These are phyloP conservation scores for Ascidia mentula DNA, from an alignment of 23 tunicate genomes.

Conservation along the genomic window DNA sequence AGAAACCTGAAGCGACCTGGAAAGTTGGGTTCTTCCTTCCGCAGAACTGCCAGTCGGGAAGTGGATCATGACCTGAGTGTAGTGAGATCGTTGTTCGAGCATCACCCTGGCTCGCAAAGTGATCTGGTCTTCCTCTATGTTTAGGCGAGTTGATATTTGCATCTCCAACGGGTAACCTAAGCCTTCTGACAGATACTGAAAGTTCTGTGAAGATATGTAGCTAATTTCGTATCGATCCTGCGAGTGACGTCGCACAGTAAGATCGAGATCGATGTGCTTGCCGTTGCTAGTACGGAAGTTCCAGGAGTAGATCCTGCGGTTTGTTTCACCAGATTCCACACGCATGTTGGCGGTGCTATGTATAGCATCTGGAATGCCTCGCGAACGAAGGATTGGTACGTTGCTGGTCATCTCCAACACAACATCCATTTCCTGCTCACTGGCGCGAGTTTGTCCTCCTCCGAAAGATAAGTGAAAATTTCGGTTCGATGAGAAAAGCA, in stretches of 20 bases:
- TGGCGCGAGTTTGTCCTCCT: constrained; percentile 10
- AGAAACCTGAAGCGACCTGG: constrained; percentile 9
- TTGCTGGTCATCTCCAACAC: constrained; percentile 9
- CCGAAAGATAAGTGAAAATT: not conserved
- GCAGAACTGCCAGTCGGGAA: not conserved
- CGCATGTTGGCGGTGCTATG: not conserved
- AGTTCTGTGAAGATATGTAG: constrained; percentile 18
- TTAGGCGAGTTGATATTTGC: not conserved
- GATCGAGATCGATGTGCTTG: constrained; percentile 9
- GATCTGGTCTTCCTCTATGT: not conserved
- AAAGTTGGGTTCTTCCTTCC: not conserved
- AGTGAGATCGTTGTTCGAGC: constrained; percentile 3
- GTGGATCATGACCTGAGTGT: not conserved
- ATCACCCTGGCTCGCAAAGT: not conserved
- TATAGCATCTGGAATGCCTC: constrained; percentile 11
- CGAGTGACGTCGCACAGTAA: not conserved
- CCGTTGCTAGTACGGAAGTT: constrained; percentile 10
- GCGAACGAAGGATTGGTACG: not conserved
- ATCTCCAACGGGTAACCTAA: not conserved
- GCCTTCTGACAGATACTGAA: not conserved
- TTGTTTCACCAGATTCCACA: not conserved
- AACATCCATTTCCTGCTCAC: not conserved
- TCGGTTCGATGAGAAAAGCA: not conserved
- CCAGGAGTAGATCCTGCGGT: not conserved
- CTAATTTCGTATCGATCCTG: constrained; percentile 10